Conservation (phyloP, 2,888 invertebrate genomes). For the Ischnura elegans region DNA sequence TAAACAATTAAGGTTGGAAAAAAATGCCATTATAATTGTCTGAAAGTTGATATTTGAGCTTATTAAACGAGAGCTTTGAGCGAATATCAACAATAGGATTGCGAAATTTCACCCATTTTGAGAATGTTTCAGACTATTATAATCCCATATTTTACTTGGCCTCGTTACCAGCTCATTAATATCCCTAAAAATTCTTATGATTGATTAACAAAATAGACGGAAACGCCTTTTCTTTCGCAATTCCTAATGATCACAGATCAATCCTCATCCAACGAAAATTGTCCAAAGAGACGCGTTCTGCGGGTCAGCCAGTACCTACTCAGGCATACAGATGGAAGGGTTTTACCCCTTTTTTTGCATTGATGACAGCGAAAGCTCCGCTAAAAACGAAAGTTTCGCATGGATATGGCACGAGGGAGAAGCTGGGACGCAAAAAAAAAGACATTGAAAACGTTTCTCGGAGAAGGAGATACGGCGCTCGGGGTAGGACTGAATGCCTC, state of each 20-base stretch:
- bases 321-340: neutral
- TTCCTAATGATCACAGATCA: neutral
- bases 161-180: too few species aligned
- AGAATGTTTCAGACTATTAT: too few species aligned
- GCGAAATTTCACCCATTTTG: too few species aligned
- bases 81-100: too few species aligned
- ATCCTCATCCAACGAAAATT: neutral
- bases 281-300: neutral
- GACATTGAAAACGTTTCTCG: neutral
- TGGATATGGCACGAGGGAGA: neutral
- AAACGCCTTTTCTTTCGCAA: neutral
- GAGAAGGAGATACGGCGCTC: neutral
- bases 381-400: neutral
- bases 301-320: neutral
- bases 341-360: too few species aligned
- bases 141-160: too few species aligned
- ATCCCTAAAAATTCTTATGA: too few species aligned
- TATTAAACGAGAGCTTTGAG: too few species aligned
- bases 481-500: neutral
- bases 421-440: neutral
- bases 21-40: too few species aligned
- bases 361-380: neutral
- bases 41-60: too few species aligned
- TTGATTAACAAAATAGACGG: too few species aligned
- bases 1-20: too few species aligned